A percentile compares a stretch with the other conserved stretches of the same genome.
Evolutionary conservation across 2,888 invertebrate genomes (phyloP).

Genomic region (Drosophila falleni): DNA sequence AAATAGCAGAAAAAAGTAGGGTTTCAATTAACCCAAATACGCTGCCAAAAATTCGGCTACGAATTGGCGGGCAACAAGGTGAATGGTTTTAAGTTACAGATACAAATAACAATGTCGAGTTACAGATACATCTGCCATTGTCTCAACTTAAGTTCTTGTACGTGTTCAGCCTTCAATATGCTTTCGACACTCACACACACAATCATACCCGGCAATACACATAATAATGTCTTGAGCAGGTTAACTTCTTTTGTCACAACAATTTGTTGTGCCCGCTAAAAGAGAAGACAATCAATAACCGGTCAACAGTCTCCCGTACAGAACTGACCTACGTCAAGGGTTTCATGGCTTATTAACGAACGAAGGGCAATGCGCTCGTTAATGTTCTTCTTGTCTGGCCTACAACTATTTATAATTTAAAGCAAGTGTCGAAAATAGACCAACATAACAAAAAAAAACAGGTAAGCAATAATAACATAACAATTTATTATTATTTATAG

Average conservation of each 20-base stretch:
- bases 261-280: constrained; percentile 24
- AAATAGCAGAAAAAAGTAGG: constrained; percentile 28
- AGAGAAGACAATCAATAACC: constrained; percentile 37
- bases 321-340: constrained; percentile 60
- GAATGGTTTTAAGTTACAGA: constrained; percentile 24
- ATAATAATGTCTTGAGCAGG: constrained; percentile 1
- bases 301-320: constrained; percentile 27
- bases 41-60: constrained; percentile 13
- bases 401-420: not conserved
- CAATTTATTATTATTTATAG: constrained; percentile 21
- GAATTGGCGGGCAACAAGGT: constrained; percentile 2
- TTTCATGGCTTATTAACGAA: constrained; percentile 13
- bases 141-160: constrained; percentile 31
- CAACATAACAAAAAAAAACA: constrained; percentile 13
- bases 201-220: not conserved
- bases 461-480: constrained; percentile 31
- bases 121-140: constrained; percentile 26
- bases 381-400: constrained; percentile 46
- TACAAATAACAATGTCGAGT: constrained; percentile 7
- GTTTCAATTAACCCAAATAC: constrained; percentile 74
- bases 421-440: constrained; percentile 16
- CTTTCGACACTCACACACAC: constrained; percentile 12
- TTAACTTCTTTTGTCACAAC: constrained; percentile 27
- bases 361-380: constrained; percentile 61
- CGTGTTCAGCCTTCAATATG: constrained; percentile 31